A percentile compares a stretch with the other conserved stretches of the same genome.
phyloP scores from a whole-genome alignment of 2,113 vertebrate genomes.

The Hirundichthys speculiger region DNA sequence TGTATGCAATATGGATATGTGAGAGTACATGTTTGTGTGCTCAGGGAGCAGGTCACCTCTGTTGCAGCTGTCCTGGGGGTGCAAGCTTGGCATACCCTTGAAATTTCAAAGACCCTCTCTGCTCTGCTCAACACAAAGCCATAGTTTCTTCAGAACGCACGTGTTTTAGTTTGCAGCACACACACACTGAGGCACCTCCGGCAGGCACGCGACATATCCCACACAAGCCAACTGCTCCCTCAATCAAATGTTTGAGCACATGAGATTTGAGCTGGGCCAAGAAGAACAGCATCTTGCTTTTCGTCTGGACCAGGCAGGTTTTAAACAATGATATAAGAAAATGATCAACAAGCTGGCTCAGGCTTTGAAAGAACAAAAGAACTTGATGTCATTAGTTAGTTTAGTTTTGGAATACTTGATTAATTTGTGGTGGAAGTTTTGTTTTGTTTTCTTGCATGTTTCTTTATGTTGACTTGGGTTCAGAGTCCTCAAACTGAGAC shows the following conservation, averaged over 20 bases:
- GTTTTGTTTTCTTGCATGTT: not conserved
- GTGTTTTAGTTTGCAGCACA: constrained; percentile 44
- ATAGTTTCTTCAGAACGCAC: constrained; percentile 60
- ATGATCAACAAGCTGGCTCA: constrained; percentile 2
- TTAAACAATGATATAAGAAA: constrained; percentile 13
- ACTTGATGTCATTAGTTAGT: not conserved
- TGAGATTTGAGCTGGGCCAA: not conserved
- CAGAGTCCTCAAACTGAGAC: constrained; percentile 9
- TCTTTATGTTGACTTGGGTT: constrained; percentile 1
- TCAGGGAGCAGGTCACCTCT: constrained; percentile 61
- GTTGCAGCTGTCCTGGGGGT: constrained; percentile 69
- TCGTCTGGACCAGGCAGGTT: not conserved
- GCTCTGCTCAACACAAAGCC: constrained; percentile 55
- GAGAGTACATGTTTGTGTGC: constrained; percentile 7
- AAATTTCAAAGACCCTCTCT: constrained; percentile 37
- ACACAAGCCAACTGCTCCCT: constrained; percentile 63
- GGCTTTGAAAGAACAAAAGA: not conserved
- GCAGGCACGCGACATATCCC: constrained; percentile 61
- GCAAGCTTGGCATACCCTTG: constrained; percentile 47
- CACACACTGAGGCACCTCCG: constrained; percentile 37
- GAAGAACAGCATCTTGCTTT: constrained; percentile 16
- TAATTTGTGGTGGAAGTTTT: too few species aligned
- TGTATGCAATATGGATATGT: constrained; percentile 13
- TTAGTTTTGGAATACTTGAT: not conserved
- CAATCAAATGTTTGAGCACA: constrained; percentile 45